phyloP scores from a whole-genome alignment of 2,797 vertebrate genomes.

The Xiphophorus birchmanni region DNA sequence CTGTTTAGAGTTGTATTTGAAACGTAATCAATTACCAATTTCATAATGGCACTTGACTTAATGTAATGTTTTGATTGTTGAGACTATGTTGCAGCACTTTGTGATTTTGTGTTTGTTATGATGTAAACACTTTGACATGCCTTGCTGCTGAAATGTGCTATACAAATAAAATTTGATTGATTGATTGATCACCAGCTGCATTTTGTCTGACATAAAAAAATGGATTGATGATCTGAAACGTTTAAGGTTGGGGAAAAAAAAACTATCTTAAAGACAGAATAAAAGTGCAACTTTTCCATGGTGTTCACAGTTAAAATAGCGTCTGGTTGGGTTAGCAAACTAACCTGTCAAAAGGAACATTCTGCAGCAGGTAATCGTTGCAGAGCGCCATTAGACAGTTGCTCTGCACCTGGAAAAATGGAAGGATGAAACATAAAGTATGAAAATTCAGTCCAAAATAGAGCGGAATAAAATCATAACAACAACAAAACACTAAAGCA shows the following conservation, averaged over 20 bases:
- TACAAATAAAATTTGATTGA: too few relatives aligned
- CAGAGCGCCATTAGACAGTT: conserved; percentile 93
- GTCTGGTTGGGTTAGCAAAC: conserved; percentile 31
- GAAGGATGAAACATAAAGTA: conserved; percentile 8
- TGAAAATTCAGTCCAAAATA: neutral
- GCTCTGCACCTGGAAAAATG: conserved; percentile 87
- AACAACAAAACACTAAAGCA: neutral
- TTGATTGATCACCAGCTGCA: too few relatives aligned
- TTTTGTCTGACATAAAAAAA: neutral
- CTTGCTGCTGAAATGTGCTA: too few relatives aligned
- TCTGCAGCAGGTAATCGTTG: conserved; percentile 93
- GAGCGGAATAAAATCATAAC: neutral
- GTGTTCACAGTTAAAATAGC: neutral
- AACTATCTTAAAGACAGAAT: neutral
- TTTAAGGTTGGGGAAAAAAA: neutral
- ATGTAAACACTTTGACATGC: too few relatives aligned
- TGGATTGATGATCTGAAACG: neutral
- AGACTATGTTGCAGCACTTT: too few relatives aligned
- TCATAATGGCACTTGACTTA: too few relatives aligned
- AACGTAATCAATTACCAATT: too few relatives aligned
- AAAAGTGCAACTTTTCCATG: conserved; percentile 2
- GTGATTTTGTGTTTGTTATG: too few relatives aligned
- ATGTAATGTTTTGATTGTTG: too few relatives aligned
- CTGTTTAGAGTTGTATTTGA: too few relatives aligned
- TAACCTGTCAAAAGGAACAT: conserved; percentile 95